These are phyloP conservation scores for Nothura maculosa DNA, from an alignment of 2,797 vertebrate genomes.

Conservation along the genomic window DNA sequence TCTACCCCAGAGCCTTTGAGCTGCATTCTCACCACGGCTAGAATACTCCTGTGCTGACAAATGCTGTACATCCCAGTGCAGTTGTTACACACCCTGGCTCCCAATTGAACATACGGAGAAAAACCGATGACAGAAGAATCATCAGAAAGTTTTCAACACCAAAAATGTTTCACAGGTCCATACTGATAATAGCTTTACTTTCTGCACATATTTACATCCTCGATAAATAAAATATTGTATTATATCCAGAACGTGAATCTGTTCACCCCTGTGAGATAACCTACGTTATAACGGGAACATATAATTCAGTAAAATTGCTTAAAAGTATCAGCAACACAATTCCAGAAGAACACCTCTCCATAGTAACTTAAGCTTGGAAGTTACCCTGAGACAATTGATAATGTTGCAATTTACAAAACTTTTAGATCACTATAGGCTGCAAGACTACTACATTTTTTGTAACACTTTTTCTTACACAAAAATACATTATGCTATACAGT, in stretches of 20 bases:
- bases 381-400: neutral
- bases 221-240: neutral
- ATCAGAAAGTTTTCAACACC: neutral
- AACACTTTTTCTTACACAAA: neutral
- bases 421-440: neutral
- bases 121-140: neutral
- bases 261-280: no score
- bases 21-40: neutral
- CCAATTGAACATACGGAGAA: conserved; percentile 4
- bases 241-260: neutral
- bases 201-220: conserved; percentile 50
- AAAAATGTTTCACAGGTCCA: neutral
- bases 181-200: neutral
- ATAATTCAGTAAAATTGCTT: neutral
- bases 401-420: neutral
- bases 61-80: neutral
- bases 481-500: neutral
- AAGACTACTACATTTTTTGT: neutral
- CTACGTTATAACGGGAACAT: neutral
- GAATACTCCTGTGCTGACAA: neutral
- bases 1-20: conserved; percentile 22
- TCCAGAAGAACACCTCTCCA: neutral
- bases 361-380: neutral
- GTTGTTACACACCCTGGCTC: neutral
- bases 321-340: neutral